Conservation (phyloP, 2,113 vertebrate genomes). For the Melanostigma gelatinosum region DNA sequence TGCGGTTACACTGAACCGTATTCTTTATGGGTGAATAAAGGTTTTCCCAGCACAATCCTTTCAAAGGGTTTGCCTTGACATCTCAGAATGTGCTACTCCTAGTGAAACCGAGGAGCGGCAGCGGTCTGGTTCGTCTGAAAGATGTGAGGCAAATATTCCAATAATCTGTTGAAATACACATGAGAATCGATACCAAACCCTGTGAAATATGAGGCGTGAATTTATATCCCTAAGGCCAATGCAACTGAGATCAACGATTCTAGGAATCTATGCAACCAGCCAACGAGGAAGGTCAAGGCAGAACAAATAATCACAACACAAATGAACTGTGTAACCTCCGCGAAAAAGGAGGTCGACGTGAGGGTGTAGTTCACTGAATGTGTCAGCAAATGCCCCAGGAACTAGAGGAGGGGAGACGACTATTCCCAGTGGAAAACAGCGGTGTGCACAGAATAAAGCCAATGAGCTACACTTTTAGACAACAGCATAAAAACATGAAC, state of each 20-base stretch:
- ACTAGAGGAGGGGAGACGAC: constrained; percentile 49
- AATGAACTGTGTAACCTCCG: constrained; percentile 55
- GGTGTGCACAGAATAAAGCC: constrained; percentile 57
- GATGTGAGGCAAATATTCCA: not conserved
- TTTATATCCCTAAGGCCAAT: constrained; percentile 38
- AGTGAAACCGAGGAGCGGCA: not conserved
- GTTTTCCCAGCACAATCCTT: not conserved
- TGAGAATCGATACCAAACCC: constrained; percentile 36
- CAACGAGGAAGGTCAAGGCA: constrained; percentile 49
- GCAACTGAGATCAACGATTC: constrained; percentile 56
- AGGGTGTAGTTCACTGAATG: constrained; percentile 61
- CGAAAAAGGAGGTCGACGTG: constrained; percentile 47
- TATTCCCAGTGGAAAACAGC: constrained; percentile 67
- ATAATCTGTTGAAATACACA: constrained; percentile 35
- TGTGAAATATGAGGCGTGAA: constrained; percentile 49
- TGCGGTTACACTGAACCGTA: not conserved
- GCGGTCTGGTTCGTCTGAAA: not conserved
- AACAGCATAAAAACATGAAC: not conserved
- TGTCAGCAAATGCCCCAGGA: constrained; percentile 63
- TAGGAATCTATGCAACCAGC: constrained; percentile 44
- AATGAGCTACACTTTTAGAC: constrained; percentile 70
- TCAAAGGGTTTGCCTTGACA: not conserved
- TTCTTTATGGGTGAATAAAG: constrained; percentile 13
- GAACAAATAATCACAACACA: constrained; percentile 58
- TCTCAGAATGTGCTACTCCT: not conserved